Conservation (phyloP, 2,113 vertebrate genomes). For the Ellobius talpinus region DNA sequence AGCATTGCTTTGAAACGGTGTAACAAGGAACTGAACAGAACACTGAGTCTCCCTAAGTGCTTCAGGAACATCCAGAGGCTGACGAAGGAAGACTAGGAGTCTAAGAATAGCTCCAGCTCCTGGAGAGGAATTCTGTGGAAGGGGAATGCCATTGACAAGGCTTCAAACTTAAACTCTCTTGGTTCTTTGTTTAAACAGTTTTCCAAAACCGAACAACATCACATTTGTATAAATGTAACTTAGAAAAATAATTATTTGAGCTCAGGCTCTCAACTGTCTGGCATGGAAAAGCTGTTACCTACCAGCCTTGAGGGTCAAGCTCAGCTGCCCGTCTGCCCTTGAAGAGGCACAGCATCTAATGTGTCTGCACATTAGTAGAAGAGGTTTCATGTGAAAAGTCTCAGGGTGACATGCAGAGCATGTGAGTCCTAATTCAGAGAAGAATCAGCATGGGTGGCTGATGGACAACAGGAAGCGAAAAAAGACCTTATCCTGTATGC, state of each 20-base stretch:
- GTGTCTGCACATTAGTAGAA: not conserved
- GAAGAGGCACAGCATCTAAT: not conserved
- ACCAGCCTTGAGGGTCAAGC: not conserved
- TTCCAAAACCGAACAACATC: slow-evolving; percentile 60
- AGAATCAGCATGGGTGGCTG: not conserved
- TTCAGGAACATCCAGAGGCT: not conserved
- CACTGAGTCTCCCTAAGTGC: not conserved
- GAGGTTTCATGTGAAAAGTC: not conserved
- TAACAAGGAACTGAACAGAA: slow-evolving; percentile 33
- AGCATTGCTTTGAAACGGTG: slow-evolving; percentile 25
- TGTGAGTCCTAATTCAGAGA: not conserved
- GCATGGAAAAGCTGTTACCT: too few species aligned
- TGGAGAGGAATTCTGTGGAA: not conserved
- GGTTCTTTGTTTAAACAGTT: slow-evolving; percentile 19
- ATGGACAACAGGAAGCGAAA: slow-evolving; percentile 1
- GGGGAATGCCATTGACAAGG: not conserved
- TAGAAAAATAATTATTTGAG: slow-evolving; percentile 18
- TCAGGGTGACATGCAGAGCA: not conserved
- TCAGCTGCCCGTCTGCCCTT: not conserved
- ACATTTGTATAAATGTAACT: slow-evolving; percentile 17
- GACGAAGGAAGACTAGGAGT: not conserved
- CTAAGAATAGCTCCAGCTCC: not conserved
- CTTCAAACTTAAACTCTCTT: not conserved
- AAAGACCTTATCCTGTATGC: slow-evolving; percentile 57
- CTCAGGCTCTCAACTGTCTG: not conserved